Base-by-base conservation (phyloP, 2,888 invertebrate genomes). In the Drymonia ruficornis region DNA sequence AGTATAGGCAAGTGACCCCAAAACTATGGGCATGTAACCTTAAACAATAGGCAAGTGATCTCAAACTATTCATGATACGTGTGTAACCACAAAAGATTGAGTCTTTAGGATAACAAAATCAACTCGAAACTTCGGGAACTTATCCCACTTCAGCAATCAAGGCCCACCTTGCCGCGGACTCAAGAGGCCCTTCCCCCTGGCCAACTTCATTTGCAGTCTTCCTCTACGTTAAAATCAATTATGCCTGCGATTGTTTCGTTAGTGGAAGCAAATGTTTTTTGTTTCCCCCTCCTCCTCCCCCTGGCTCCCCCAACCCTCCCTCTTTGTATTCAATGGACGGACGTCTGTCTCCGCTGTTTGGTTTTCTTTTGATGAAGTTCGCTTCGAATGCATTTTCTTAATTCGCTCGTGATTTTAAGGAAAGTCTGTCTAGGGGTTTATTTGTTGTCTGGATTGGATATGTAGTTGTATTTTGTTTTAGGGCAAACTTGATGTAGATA, bases 231-330 rank as follows among this genome's bases (percentile, higher is more conserved):
- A 83, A 89, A 91, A 91, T 90, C 91, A 91, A 91, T 91, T 91
- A 91, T 90, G 88, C 84, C 71, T 78, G 87, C 89, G 82, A 91
- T 91, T 91, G 90, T 91, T 91, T 91, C 91, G 91, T 90, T 91
- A 89, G 86, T 83, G 75, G 84, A 78, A 83, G 84, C 86, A 80
- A 87, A 86, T 86, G 84, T 86, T 89, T 89, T 87, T 86, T 86
- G 79, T 79, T 72, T 66, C 66, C 60, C 61, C 76, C 72, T 56
- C 38, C 53, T 57, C 56, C 38, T 40, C 45, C 55, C 56, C 45
- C 55, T 47, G 11, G 12, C 31, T 28, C 60, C 59, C 55, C 36
- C 42, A 54, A 55, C 65, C 61, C 66, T 67, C 55, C 53, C 74
- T 76, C 84, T 91, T 88, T 88, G 87, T 91, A 91, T 91, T 91